phyloP scores from a whole-genome alignment of 2,888 invertebrate genomes.

The Podotricha telesiphe region DNA sequence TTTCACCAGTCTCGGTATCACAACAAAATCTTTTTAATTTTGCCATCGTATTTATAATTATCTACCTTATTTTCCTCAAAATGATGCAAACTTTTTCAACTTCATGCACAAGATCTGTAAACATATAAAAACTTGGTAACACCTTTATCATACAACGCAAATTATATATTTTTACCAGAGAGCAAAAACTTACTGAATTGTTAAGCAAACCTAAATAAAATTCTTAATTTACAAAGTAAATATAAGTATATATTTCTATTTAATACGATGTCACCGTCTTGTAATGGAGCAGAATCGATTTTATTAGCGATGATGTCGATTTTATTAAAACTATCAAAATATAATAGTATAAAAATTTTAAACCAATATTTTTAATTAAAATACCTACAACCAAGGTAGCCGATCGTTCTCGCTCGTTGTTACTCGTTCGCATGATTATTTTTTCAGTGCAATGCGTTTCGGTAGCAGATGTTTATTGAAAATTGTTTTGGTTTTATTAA shows the following conservation, averaged over 20 bases:
- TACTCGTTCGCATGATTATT: too few relatives aligned
- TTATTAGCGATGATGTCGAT: neutral
- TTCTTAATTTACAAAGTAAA: neutral
- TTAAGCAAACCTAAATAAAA: neutral
- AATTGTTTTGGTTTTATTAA: too few relatives aligned
- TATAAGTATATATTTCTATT: neutral
- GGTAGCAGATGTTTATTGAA: too few relatives aligned
- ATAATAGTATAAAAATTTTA: too few relatives aligned
- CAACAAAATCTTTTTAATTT: constrained; percentile 56
- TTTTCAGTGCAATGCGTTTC: too few relatives aligned
- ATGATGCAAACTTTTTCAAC: constrained; percentile 3
- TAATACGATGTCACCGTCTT: constrained; percentile 17
- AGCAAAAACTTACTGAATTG: neutral
- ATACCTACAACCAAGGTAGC: too few relatives aligned
- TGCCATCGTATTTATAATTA: constrained; percentile 45
- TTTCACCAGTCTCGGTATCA: constrained; percentile 83
- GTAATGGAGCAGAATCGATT: constrained; percentile 7
- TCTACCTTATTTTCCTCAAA: constrained; percentile 15
- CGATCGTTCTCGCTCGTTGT: too few relatives aligned
- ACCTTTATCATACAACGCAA: neutral
- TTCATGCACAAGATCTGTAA: neutral
- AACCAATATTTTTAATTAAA: too few relatives aligned
- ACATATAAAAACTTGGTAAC: neutral
- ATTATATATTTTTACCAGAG: neutral
- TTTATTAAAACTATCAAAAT: too few relatives aligned